These are phyloP conservation scores for Zhuqinia jingwanae DNA, from an alignment of 2,888 invertebrate genomes.

Conservation along the genomic window DNA sequence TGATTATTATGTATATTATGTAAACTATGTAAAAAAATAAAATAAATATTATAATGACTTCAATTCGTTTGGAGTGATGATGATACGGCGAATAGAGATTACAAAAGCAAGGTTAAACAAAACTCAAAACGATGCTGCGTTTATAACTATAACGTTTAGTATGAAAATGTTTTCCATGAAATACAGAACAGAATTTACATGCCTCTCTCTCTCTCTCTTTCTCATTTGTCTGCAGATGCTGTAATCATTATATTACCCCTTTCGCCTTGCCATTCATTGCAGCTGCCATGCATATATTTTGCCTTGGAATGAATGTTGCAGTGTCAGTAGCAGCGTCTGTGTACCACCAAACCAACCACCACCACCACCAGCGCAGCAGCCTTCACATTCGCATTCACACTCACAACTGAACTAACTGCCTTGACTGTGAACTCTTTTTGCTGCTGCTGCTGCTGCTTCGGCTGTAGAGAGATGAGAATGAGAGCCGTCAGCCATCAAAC, in stretches of 20 bases:
- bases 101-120: background rate
- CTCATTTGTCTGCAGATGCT: background rate
- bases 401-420: slow-evolving; percentile 60
- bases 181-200: background rate
- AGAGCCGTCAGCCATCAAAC: background rate
- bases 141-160: background rate
- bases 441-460: background rate
- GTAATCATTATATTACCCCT: slow-evolving; percentile 14
- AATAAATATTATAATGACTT: slow-evolving; percentile 27
- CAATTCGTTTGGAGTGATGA: background rate
- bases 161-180: background rate
- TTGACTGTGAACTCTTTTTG: slow-evolving; percentile 71
- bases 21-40: background rate
- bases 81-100: background rate
- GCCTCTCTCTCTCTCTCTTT: no score
- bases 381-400: slow-evolving; percentile 68
- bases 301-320: slow-evolving; percentile 11
- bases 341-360: background rate
- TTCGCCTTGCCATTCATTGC: slow-evolving; percentile 30
- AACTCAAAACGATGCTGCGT: no score
- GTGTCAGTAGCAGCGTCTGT: slow-evolving; percentile 4
- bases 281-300: background rate
- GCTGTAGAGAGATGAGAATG: background rate
- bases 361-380: slow-evolving; percentile 40
- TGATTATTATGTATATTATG: background rate